Evolutionary conservation across 1,140 invertebrate species (phyloP).

Genomic region (Steinernema khuongi): DNA sequence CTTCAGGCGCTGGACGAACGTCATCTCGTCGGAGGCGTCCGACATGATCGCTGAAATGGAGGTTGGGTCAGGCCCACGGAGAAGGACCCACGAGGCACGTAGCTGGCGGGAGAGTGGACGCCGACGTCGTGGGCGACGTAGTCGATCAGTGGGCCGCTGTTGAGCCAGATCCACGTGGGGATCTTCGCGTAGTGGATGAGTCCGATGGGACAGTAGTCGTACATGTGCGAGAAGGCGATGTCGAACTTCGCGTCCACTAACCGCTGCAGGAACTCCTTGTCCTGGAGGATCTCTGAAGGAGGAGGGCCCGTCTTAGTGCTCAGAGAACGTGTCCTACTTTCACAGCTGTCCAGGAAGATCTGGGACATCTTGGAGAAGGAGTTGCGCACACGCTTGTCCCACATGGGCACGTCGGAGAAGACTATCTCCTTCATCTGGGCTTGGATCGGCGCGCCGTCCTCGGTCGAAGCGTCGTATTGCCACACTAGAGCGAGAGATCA

Average conservation of each 20-base stretch:
- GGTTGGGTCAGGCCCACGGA: not conserved
- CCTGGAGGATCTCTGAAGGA: not conserved
- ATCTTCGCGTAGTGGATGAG: conserved; percentile 23
- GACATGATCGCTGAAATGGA: conserved; percentile 16
- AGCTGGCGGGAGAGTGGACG: not conserved
- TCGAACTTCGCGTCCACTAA: conserved; percentile 13
- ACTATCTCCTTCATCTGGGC: not conserved
- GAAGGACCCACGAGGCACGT: not conserved
- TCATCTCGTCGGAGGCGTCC: conserved; percentile 24
- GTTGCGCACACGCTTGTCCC: not conserved
- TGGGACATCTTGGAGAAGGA: not conserved
- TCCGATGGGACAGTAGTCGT: conserved; percentile 28
- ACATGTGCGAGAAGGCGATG: conserved; percentile 27
- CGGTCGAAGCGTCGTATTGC: not conserved
- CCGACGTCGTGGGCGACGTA: conserved; percentile 3
- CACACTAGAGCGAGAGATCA: not conserved
- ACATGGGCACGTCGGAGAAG: conserved; percentile 7
- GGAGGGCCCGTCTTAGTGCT: not conserved
- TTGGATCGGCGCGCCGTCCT: not conserved
- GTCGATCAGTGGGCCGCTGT: not conserved
- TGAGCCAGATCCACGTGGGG: conserved; percentile 20
- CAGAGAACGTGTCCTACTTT: not conserved
- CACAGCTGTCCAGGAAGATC: not conserved
- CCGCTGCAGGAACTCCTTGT: not conserved
- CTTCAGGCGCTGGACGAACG: conserved; percentile 23